Conservation (phyloP, 2,797 vertebrate species). For the Petrocephalus sullivani region DNA sequence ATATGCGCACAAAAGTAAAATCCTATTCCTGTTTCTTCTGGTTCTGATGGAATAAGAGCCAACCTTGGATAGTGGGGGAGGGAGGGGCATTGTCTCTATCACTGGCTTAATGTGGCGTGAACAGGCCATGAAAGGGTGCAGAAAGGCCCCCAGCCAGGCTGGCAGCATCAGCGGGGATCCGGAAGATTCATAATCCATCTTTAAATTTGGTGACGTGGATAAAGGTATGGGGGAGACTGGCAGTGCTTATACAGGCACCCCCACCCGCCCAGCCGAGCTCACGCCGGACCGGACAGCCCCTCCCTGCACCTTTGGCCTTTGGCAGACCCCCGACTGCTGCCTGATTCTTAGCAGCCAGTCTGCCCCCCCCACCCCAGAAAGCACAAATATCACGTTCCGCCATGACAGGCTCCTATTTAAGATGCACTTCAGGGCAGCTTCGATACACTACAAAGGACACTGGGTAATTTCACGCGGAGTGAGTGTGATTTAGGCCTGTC, state of each 20-base stretch:
- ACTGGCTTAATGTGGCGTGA: background rate
- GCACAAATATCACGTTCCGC: background rate
- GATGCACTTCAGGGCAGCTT: background rate
- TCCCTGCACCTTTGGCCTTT: constrained; percentile 55
- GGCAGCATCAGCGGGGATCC: background rate
- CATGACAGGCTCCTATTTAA: background rate
- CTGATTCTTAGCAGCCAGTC: constrained; percentile 53
- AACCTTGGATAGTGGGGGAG: background rate
- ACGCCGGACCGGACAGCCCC: constrained; percentile 56
- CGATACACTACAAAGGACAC: background rate
- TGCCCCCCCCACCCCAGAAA: constrained; percentile 19
- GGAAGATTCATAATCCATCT: background rate
- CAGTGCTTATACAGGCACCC: constrained; percentile 42
- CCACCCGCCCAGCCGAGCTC: constrained; percentile 31
- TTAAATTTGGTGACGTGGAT: constrained; percentile 53
- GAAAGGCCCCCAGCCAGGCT: background rate
- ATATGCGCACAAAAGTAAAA: background rate
- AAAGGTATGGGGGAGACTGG: constrained; percentile 49
- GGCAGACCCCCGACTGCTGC: constrained; percentile 53
- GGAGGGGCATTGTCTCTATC: background rate
- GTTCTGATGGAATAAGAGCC: background rate
- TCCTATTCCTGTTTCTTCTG: background rate
- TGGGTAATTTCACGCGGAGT: background rate
- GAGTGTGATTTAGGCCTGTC: background rate
- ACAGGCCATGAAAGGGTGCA: background rate